Evolutionary conservation across 2,888 invertebrate genomes (phyloP).

Genomic region (Heliconius sara): DNA sequence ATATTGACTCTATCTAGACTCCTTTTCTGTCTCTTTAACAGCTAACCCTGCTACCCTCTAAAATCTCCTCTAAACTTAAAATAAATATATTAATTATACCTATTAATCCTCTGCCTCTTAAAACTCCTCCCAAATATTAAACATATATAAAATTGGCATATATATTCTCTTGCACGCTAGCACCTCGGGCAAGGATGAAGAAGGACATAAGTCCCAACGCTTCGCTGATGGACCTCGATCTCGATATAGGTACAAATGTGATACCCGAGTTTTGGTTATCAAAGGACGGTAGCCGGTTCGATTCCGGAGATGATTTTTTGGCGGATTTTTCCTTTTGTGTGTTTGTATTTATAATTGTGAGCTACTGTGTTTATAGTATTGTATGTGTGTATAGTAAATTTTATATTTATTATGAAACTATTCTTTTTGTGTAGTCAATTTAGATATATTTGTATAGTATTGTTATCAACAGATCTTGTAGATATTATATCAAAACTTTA

Average conservation of each 20-base stretch:
- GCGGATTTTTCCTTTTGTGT: not conserved
- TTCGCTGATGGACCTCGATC: conserved; percentile 62
- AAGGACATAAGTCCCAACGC: conserved; percentile 69
- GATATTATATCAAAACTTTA: not conserved
- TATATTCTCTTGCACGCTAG: conserved; percentile 63
- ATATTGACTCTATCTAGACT: no score
- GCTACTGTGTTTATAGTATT: not conserved
- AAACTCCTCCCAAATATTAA: not conserved
- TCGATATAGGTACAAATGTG: conserved; percentile 58
- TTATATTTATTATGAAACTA: not conserved
- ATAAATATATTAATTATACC: no score
- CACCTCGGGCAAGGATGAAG: conserved; percentile 73
- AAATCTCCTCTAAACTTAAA: no score
- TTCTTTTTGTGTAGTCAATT: not conserved
- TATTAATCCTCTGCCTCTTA: not conserved
- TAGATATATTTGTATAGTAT: not conserved
- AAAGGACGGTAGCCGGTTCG: not conserved
- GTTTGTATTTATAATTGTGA: not conserved
- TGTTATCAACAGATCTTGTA: not conserved
- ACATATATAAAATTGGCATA: not conserved
- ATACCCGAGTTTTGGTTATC: not conserved
- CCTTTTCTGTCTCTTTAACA: no score
- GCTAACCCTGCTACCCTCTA: no score
- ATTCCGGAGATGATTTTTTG: not conserved
- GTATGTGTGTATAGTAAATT: conserved; percentile 46